Percentiles rank a stretch among this genome's conserved stretches.
Evolutionary conservation across 2,113 vertebrate species (phyloP).

Genomic region (Symphodus melops): DNA sequence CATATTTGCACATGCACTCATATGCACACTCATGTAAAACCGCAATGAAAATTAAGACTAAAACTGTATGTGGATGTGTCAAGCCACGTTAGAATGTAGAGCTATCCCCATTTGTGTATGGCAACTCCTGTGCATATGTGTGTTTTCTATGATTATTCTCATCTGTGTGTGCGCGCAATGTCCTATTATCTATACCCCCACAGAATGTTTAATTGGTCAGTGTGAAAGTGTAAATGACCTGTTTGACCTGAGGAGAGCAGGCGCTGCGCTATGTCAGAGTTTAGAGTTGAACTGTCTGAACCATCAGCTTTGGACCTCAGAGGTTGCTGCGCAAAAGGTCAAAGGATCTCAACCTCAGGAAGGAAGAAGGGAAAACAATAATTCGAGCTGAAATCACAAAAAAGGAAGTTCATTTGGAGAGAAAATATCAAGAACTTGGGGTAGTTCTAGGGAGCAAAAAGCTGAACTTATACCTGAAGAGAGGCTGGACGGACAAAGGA

Average conservation of each 20-base stretch:
- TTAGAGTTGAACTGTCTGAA: conserved; percentile 64
- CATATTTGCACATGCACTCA: background rate
- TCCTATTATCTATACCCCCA: conserved; percentile 25
- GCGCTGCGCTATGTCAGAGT: conserved; percentile 33
- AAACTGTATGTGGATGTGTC: no score
- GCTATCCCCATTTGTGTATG: background rate
- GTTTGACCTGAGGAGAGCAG: conserved; percentile 39
- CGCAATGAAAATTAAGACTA: no score
- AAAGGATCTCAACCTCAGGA: conserved; percentile 41
- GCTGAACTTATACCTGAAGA: background rate
- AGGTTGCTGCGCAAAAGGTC: conserved; percentile 23
- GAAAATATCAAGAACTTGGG: background rate
- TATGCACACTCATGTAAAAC: no score
- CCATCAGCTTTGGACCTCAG: conserved; percentile 39
- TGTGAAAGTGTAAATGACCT: conserved; percentile 37
- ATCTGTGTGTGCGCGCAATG: background rate
- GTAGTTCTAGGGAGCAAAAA: background rate
- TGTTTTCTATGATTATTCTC: background rate
- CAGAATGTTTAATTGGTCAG: conserved; percentile 58
- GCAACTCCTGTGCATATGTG: no score
- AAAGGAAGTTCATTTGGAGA: conserved; percentile 2
- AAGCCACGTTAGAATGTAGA: background rate
- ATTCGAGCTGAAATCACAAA: conserved; percentile 43
- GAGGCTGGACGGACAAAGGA: background rate
- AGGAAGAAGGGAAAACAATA: background rate